Conservation (phyloP, 2,113 vertebrate genomes). For the Menura novaehollandiae region DNA sequence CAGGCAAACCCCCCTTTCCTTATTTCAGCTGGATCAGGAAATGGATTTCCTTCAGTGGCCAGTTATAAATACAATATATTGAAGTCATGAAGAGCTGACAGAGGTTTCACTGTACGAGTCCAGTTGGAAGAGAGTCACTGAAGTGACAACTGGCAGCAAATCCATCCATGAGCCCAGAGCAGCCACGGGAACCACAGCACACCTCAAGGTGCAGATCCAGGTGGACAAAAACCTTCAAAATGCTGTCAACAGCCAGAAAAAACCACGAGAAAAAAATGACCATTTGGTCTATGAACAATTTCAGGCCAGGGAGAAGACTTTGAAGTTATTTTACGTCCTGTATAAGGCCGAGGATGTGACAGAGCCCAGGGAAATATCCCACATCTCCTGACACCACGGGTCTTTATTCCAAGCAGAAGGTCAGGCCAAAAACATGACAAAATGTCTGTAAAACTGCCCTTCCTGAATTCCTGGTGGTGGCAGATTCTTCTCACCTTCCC, state of each 20-base stretch:
- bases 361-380: neutral
- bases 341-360: neutral
- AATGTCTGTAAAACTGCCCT: neutral
- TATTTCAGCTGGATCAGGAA: neutral
- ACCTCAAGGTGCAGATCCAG: neutral
- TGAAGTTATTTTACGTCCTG: neutral
- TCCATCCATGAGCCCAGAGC: accelerated
- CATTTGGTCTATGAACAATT: neutral
- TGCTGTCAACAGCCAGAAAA: neutral
- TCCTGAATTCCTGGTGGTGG: neutral
- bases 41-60: neutral
- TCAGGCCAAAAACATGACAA: neutral
- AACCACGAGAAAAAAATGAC: neutral
- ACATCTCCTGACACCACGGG: neutral
- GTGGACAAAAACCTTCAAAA: neutral
- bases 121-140: neutral
- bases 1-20: neutral
- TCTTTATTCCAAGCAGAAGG: neutral
- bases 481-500: neutral
- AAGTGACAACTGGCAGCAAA: neutral
- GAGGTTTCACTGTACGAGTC: neutral
- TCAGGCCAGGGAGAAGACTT: neutral
- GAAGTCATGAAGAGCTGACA: neutral
- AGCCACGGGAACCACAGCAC: neutral
- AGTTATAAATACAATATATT: neutral